A percentile compares a stretch with the other conserved stretches of the same genome.
Conservation (phyloP, 2,797 vertebrate species). For the Manis crassicaudata region DNA sequence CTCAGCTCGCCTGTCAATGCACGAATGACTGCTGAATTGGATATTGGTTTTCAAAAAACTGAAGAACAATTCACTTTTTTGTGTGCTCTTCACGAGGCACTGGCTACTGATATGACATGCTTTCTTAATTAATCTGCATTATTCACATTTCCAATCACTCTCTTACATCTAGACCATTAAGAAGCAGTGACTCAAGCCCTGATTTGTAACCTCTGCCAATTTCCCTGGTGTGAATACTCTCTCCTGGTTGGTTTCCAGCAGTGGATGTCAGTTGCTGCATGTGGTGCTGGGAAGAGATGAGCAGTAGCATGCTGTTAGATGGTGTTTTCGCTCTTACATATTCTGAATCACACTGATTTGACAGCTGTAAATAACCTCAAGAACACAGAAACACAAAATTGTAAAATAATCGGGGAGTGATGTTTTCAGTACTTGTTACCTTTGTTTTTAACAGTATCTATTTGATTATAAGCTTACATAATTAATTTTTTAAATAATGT, state of each 20-base stretch:
- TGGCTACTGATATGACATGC: neutral
- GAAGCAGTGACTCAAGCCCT: too few relatives aligned
- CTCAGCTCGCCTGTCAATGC: neutral
- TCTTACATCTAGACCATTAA: neutral
- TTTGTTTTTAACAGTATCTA: neutral
- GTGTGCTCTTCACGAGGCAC: neutral
- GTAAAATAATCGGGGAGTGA: neutral
- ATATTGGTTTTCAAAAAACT: neutral
- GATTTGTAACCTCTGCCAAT: neutral
- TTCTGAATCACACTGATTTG: neutral
- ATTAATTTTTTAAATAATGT: neutral
- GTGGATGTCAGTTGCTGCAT: accelerated
- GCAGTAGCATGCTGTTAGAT: accelerated
- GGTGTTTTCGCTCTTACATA: neutral
- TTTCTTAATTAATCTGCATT: neutral
- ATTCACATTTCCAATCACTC: neutral
- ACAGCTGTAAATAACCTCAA: accelerated
- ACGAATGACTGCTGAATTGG: neutral
- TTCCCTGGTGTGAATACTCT: neutral
- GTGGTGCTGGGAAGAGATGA: accelerated
- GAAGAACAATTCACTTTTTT: too few relatives aligned
- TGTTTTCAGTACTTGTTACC: neutral
- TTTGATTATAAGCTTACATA: neutral
- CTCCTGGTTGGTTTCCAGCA: neutral
- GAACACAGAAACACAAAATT: neutral